Evolutionary conservation across 2,888 invertebrate genomes (phyloP).

Genomic region (Pollenia labialis): DNA sequence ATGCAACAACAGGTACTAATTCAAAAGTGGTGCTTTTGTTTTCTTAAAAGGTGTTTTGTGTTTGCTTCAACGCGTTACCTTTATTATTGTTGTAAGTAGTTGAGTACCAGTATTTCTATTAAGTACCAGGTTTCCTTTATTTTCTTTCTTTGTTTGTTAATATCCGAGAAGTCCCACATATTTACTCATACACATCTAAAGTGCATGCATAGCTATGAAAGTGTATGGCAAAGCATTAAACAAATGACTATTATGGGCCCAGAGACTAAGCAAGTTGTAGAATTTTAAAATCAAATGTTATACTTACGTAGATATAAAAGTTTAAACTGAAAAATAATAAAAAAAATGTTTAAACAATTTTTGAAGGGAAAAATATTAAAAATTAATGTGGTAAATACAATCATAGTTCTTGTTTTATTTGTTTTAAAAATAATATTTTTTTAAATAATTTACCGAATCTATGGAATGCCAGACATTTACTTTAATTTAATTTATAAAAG

Average conservation of each 20-base stretch:
- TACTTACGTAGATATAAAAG: too few relatives aligned
- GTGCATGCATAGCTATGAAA: not conserved
- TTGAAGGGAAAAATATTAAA: too few relatives aligned
- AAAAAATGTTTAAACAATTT: too few relatives aligned
- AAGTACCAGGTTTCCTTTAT: slow-evolving; percentile 26
- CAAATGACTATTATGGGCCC: slow-evolving; percentile 3
- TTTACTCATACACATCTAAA: not conserved
- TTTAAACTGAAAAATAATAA: too few relatives aligned
- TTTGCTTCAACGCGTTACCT: slow-evolving; percentile 43
- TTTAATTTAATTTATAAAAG: too few relatives aligned
- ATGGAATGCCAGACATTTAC: too few relatives aligned
- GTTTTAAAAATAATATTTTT: too few relatives aligned
- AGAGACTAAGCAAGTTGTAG: not conserved
- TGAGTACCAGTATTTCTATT: slow-evolving; percentile 22
- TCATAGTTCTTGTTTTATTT: too few relatives aligned
- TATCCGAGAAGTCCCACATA: not conserved
- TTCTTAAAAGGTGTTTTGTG: slow-evolving; percentile 39
- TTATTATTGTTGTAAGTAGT: slow-evolving; percentile 20
- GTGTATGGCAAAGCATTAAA: not conserved
- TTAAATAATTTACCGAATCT: too few relatives aligned
- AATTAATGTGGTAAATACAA: too few relatives aligned
- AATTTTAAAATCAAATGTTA: not conserved
- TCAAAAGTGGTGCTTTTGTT: slow-evolving; percentile 32
- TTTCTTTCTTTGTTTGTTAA: slow-evolving; percentile 12
- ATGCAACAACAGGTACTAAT: not conserved